Conservation (phyloP, 2,888 invertebrate genomes). For the Cartodere bifasciata region DNA sequence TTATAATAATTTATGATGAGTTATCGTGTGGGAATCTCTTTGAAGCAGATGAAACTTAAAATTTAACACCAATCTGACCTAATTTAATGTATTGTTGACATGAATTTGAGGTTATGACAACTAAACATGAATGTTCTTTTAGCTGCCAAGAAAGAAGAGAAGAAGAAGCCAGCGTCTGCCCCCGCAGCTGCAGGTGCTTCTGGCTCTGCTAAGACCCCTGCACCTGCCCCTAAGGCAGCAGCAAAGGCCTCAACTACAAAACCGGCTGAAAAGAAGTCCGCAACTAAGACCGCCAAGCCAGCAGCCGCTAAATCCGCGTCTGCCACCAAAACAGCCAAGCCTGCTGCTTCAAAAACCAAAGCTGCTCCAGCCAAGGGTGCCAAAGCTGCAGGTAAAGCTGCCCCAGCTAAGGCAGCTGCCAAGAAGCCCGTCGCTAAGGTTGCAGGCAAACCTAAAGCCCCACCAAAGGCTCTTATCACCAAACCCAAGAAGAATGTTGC, state of each 20-base stretch:
- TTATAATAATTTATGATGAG: too few species aligned
- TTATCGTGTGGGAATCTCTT: slow-evolving; percentile 44
- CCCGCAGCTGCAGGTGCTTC: slow-evolving; percentile 30
- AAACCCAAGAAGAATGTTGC: slow-evolving; percentile 43
- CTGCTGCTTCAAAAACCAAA: slow-evolving; percentile 19
- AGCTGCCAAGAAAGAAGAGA: slow-evolving; percentile 41
- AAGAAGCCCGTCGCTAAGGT: slow-evolving; percentile 40
- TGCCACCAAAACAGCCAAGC: slow-evolving; percentile 34
- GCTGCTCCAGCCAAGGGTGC: slow-evolving; percentile 13
- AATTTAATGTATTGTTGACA: slow-evolving; percentile 10
- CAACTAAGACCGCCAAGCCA: slow-evolving; percentile 25
- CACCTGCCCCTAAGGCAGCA: slow-evolving; percentile 34
- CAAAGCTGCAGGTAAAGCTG: slow-evolving; percentile 17
- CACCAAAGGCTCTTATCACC: slow-evolving; percentile 36
- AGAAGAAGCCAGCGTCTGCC: slow-evolving; percentile 36
- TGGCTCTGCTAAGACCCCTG: slow-evolving; percentile 26
- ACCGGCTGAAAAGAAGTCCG: slow-evolving; percentile 29
- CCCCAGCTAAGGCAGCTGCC: slow-evolving; percentile 23
- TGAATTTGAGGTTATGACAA: slow-evolving; percentile 13
- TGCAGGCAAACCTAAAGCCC: slow-evolving; percentile 21
- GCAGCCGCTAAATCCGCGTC: slow-evolving; percentile 35
- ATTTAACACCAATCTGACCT: slow-evolving; percentile 11
- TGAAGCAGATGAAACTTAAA: slow-evolving; percentile 31
- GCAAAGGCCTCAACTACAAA: slow-evolving; percentile 29
- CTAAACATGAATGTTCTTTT: slow-evolving; percentile 11